Conservation (phyloP, 1,140 invertebrate genomes). For the Heliconius eleuchia region DNA sequence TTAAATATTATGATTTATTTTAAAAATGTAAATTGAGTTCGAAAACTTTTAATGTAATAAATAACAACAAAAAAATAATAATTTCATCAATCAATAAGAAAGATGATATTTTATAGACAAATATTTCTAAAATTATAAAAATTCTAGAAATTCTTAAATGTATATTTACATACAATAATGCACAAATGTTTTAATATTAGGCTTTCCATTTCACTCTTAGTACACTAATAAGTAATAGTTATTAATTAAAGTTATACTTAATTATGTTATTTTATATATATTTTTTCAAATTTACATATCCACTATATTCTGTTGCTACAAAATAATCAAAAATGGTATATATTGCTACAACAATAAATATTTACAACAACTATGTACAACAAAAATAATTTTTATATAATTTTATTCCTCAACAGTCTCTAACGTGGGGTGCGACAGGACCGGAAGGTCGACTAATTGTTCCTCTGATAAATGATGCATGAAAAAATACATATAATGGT, state of each 20-base stretch:
- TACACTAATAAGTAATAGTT: too few species aligned
- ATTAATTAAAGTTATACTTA: too few species aligned
- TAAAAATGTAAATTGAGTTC: too few species aligned
- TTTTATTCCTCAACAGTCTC: constrained; percentile 5
- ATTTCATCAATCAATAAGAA: background rate
- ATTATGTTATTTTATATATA: too few species aligned
- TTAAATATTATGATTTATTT: too few species aligned
- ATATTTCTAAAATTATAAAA: background rate
- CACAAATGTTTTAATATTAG: background rate
- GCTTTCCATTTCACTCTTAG: background rate
- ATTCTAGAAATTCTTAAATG: too few species aligned
- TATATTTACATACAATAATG: too few species aligned
- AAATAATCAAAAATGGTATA: too few species aligned
- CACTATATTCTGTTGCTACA: too few species aligned
- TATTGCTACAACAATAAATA: background rate
- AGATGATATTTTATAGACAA: background rate
- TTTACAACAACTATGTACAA: background rate
- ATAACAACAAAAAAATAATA: background rate
- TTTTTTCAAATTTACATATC: too few species aligned
- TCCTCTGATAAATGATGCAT: constrained; percentile 2
- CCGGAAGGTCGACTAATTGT: background rate
- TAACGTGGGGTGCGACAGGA: background rate
- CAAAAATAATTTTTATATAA: background rate
- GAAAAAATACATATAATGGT: background rate
- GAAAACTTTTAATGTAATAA: too few species aligned